phyloP scores from a whole-genome alignment of 2,797 vertebrate species.

The Tympanoctomys barrerae region DNA sequence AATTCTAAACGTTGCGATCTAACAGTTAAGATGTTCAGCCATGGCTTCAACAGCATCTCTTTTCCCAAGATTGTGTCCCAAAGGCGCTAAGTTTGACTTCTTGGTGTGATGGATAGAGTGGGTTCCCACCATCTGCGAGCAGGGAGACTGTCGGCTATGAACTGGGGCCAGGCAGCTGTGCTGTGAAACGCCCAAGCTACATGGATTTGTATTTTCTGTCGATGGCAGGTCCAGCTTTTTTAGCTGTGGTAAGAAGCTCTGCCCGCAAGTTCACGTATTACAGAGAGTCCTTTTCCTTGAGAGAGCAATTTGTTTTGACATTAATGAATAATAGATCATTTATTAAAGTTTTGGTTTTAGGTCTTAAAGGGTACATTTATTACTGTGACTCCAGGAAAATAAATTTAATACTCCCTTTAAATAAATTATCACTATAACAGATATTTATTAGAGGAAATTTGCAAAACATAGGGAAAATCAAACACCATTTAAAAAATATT shows the following conservation, averaged over 20 bases:
- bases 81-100: neutral
- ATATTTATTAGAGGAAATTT: neutral
- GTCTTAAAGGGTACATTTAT: neutral
- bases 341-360: constrained; percentile 29
- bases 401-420: neutral
- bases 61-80: neutral
- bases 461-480: neutral
- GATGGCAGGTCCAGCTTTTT: neutral
- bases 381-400: neutral
- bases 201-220: neutral
- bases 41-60: neutral
- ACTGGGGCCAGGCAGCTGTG: neutral
- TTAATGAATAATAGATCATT: neutral
- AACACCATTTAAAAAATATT: neutral
- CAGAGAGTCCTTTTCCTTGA: neutral
- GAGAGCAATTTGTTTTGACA: neutral
- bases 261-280: neutral
- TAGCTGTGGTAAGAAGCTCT: neutral
- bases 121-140: neutral
- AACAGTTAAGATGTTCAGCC: neutral
- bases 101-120: neutral
- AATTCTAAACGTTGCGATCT: neutral
- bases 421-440: neutral
- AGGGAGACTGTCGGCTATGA: neutral
- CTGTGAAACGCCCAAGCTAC: neutral